Percentiles rank a stretch among this genome's conserved stretches.
Evolutionary conservation across 2,113 vertebrate genomes (phyloP).

Genomic region (Dissostichus mawsoni): DNA sequence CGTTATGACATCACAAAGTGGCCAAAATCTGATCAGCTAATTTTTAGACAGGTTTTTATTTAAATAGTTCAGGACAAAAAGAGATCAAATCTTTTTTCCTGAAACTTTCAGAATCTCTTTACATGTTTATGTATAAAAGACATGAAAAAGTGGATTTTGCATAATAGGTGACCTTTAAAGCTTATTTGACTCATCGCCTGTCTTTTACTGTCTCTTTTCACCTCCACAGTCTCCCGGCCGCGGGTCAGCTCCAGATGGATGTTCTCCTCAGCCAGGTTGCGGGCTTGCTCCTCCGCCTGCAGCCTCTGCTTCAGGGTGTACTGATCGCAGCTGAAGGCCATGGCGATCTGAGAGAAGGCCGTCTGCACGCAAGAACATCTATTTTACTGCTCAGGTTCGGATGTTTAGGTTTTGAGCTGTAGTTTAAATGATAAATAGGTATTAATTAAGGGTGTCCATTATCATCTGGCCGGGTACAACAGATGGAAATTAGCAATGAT

Average conservation of each 20-base stretch:
- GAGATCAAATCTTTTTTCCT: too few species aligned
- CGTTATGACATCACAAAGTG: too few species aligned
- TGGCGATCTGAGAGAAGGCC: constrained; percentile 86
- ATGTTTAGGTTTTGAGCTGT: neutral
- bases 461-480: too few species aligned
- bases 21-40: too few species aligned
- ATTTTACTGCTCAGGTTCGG: neutral
- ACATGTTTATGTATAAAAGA: too few species aligned
- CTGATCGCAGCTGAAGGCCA: constrained; percentile 88
- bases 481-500: too few species aligned
- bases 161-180: too few species aligned
- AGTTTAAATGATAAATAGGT: neutral
- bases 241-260: constrained; percentile 86
- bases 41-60: too few species aligned
- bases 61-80: too few species aligned
- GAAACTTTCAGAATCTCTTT: too few species aligned
- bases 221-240: constrained; percentile 85
- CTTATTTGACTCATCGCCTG: neutral
- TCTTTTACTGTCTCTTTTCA: constrained; percentile 36
- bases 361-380: constrained; percentile 52
- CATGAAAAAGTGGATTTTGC: too few species aligned
- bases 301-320: constrained; percentile 89
- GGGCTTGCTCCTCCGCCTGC: constrained; percentile 86
- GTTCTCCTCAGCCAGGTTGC: constrained; percentile 88
- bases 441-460: neutral